Evolutionary conservation across 2,888 invertebrate species (phyloP).

Genomic region (Erpobdella octoculata): DNA sequence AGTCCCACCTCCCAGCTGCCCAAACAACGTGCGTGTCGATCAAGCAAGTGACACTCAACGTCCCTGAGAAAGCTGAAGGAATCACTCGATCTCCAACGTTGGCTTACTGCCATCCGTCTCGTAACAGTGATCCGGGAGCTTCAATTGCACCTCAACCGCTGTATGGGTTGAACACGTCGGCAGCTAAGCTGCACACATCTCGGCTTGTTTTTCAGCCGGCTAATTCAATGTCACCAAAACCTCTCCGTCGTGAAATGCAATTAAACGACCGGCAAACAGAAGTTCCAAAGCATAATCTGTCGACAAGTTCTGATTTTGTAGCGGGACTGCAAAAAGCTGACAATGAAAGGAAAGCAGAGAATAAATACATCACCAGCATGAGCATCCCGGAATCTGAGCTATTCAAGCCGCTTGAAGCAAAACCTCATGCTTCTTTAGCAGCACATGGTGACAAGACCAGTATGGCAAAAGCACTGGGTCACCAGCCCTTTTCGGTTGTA

Average conservation of each 20-base stretch:
- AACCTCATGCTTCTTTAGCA: not conserved
- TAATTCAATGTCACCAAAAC: not conserved
- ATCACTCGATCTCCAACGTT: not conserved
- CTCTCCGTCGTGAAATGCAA: not conserved
- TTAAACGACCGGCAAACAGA: not conserved
- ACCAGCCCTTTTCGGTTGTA: not conserved
- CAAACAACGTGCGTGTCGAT: not conserved
- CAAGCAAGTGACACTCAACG: constrained; percentile 2
- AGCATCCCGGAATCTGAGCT: constrained; percentile 6
- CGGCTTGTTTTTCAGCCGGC: not conserved
- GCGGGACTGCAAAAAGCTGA: too few species aligned
- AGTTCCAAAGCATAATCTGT: not conserved
- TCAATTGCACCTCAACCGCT: too few species aligned
- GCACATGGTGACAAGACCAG: not conserved
- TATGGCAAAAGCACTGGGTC: not conserved
- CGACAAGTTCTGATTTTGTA: not conserved
- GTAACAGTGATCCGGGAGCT: not conserved
- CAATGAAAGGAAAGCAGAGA: not conserved
- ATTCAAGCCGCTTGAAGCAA: not conserved
- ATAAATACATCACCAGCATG: constrained; percentile 7
- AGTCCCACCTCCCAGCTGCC: not conserved
- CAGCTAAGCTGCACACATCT: not conserved
- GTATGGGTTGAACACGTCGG: not conserved
- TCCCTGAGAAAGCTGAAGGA: not conserved
- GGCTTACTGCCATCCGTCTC: not conserved